Percentiles rank a stretch among this genome's conserved stretches.
Evolutionary conservation across 2,113 vertebrate species (phyloP).

Genomic region (Ginglymostoma cirratum): DNA sequence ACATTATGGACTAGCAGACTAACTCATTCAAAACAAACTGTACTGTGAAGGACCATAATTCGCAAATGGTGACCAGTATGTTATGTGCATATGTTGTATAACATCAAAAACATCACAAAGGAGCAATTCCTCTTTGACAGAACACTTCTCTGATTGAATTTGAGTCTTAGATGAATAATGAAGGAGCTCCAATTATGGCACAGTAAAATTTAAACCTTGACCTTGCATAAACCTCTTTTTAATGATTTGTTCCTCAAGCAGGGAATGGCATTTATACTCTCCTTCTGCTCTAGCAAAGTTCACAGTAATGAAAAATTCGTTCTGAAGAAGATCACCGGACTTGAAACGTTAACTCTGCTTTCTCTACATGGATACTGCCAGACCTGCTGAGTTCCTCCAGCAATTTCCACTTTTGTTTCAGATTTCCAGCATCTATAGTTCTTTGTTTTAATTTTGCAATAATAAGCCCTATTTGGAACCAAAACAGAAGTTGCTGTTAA

Average conservation of each 20-base stretch:
- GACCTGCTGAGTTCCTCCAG: no score
- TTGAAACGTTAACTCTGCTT: no score
- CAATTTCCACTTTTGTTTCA: no score
- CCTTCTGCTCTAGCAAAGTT: background rate
- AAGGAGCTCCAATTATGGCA: background rate
- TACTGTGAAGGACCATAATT: background rate
- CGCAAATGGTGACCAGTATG: background rate
- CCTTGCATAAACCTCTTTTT: background rate
- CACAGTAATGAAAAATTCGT: background rate
- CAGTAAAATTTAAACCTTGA: background rate
- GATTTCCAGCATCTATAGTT: no score
- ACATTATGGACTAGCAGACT: no score
- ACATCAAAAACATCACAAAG: background rate
- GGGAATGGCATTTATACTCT: background rate
- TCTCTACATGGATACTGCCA: no score
- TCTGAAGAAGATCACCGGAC: no score
- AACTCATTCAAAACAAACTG: background rate
- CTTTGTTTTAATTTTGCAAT: no score
- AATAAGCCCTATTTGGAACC: background rate
- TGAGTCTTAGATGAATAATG: background rate
- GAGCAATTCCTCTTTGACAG: background rate
- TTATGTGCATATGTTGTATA: background rate
- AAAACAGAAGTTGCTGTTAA: no score
- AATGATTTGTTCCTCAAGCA: background rate
- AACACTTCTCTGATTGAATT: slow-evolving; percentile 6